Evolutionary conservation across 2,888 invertebrate species (phyloP), one percentile per base, ranked within the genome.

Genomic region (Leptopilina drosophilae): DNA sequence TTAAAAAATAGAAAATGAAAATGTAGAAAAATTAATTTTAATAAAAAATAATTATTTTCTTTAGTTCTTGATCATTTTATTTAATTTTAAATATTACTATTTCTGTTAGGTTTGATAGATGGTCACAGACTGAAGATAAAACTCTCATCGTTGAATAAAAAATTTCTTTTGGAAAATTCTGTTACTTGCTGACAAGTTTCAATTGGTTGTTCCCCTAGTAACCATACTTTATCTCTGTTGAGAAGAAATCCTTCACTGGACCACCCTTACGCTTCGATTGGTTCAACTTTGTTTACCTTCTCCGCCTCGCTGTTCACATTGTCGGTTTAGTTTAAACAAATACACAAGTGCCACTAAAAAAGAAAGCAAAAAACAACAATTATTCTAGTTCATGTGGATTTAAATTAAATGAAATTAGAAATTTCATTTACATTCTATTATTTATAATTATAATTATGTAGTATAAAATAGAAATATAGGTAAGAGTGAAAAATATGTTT

Each of bases 161-260:
- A 64, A 73, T 53, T 53, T 73, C 33, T 53, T 33, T 73, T 26
- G 5, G 33, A 33, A 42, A 42, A 69, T 73, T n/a, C 69, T 8
- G 8, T 26, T 33, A 73, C 7, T 12, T 33, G n/a, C 33, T 73
- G 69, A 14, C 33, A 49, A 9, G 14, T 53, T 33, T 73, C 69
- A n/a, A 73, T 73, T 73, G 69, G 69, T 49, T 56, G 49, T 33
- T 49, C 26, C 69, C 69, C 69, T 73, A 53, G 69, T 56, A 73
- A 73, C 69, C 69, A 56, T 26, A 8, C 49, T 53, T 69, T 49
- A 14, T 69, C 69, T 69, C 20, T 69, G 9, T 73, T 9, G 26
- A 73, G 14, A 73, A 56, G 69, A 56, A 73, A 53, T 53, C 26
- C 20, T 56, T 14, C 14, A 56, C 69, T 73, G 69, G 69, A 73